A percentile compares a stretch with the other conserved stretches of the same genome.
Conservation (phyloP, 2,113 vertebrate species). For the Cathartes aura region DNA sequence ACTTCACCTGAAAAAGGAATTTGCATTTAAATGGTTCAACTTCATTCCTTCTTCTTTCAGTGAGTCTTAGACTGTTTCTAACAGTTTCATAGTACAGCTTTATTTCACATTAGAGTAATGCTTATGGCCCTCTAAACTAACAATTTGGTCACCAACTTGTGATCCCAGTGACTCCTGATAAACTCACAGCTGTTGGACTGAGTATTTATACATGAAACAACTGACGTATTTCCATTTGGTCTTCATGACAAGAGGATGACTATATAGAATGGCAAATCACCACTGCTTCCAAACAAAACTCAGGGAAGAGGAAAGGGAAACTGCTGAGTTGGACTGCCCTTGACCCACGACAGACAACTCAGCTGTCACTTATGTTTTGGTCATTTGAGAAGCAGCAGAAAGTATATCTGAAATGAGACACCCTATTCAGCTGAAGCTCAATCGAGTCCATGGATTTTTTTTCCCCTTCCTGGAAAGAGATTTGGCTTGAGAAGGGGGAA, state of each 20-base stretch:
- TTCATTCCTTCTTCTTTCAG: neutral
- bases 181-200: constrained; percentile 35
- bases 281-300: constrained; percentile 51
- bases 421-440: constrained; percentile 32
- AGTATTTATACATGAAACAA: constrained; percentile 56
- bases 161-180: neutral
- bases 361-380: constrained; percentile 43
- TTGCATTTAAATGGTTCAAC: neutral
- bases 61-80: neutral
- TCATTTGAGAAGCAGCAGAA: constrained; percentile 48
- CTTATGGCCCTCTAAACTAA: neutral
- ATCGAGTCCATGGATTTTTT: neutral
- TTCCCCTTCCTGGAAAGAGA: constrained; percentile 35
- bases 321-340: constrained; percentile 51
- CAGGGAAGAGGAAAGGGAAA: constrained; percentile 53
- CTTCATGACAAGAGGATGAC: constrained; percentile 31
- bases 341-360: constrained; percentile 48
- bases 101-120: neutral
- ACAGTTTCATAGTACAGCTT: neutral
- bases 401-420: constrained; percentile 48
- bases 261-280: constrained; percentile 18
- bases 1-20: neutral
- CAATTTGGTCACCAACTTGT: neutral
- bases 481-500: neutral
- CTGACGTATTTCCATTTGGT: constrained; percentile 38